Evolutionary conservation across 1,140 invertebrate genomes (phyloP), one percentile per base, ranked within the genome.

Genomic region (Melanaphis sacchari): DNA sequence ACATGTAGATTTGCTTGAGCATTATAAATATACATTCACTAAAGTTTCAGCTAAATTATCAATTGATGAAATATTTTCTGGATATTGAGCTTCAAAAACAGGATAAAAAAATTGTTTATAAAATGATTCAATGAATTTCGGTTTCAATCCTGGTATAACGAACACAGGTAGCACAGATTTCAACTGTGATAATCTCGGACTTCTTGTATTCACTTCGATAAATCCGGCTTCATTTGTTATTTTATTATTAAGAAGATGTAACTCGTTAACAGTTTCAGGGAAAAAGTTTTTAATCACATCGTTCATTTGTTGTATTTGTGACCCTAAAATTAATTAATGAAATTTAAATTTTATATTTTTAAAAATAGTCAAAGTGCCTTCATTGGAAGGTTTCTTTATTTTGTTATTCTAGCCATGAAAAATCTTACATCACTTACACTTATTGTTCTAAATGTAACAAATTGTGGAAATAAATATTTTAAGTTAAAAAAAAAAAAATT

Each of bases 101-200:
- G 94, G 94, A 66, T 93, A 93, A 8, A 49, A 31, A 21, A 94
- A 36, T 40, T 59, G 76, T 41, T 43, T 82, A 26, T 76, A 52
- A 11, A 94, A 46, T 2, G 38, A 41, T 18, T 90, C 76, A 11
- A 94, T 31, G 2, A 26, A 36, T 81, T 90, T 66, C 52, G 94
- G 66, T n/a, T 93, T 93, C 11, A 94, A 90, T n/a, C 90, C 93
- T 2, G 93, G 88, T 76, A 94, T 93, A 0, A 94, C 22, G 24
- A 94, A 94, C n/a, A 94, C 84, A 6, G 94, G 94, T 49, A 15
- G 49, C 11, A 54, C 52, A 41, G 54, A 93, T n/a, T 90, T 93
- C 7, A 84, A 24, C 9, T 94, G 46, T 24, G 54, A 26, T 26
- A 49, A 94, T 54, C 88, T 40, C 0, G 94, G 92, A 92, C 91